Evolutionary conservation across 2,113 vertebrate species (phyloP).

Genomic region (Circaetus cinerascens): DNA sequence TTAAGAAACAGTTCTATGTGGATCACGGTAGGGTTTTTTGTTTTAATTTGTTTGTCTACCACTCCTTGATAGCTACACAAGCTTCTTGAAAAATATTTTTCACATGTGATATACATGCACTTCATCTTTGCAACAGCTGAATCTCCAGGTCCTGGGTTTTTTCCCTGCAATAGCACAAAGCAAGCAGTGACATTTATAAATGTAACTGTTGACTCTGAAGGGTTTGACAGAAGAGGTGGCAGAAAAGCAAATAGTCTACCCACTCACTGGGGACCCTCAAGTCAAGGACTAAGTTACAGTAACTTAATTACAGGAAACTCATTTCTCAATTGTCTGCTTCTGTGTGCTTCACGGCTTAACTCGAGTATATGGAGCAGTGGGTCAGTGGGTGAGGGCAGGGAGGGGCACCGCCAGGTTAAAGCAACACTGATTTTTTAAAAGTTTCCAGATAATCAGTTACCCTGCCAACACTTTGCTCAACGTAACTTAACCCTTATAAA

Average conservation of each 20-base stretch:
- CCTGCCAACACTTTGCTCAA: slow-evolving; percentile 1
- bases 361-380: background rate
- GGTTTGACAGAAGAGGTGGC: background rate
- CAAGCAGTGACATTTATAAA: background rate
- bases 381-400: background rate
- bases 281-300: slow-evolving; percentile 46
- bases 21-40: background rate
- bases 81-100: background rate
- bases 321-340: slow-evolving; percentile 24
- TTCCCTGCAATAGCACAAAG: background rate
- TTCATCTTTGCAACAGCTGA: background rate
- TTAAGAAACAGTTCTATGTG: background rate
- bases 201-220: slow-evolving; percentile 17
- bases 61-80: slow-evolving; percentile 14
- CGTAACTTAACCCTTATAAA: background rate
- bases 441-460: slow-evolving; percentile 15
- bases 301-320: slow-evolving; percentile 51
- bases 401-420: background rate
- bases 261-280: background rate
- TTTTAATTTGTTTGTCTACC: slow-evolving; percentile 27
- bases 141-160: background rate
- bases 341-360: background rate
- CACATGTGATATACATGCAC: background rate
- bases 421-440: background rate
- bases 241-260: slow-evolving; percentile 37